phyloP scores from a whole-genome alignment of 2,797 vertebrate genomes.

The Acanthurus tractus region DNA sequence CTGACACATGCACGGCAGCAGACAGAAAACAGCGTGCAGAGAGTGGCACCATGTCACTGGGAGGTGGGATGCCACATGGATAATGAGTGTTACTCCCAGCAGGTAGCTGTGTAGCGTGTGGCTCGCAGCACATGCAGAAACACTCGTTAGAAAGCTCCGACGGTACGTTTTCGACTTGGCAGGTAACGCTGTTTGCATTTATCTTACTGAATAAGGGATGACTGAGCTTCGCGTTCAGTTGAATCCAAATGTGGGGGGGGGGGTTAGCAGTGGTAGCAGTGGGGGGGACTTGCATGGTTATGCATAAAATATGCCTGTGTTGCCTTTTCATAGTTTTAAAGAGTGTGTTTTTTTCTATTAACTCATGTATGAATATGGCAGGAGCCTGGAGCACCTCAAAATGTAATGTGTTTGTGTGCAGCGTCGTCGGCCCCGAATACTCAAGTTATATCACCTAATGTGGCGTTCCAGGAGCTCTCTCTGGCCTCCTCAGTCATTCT shows the following conservation, averaged over 20 bases:
- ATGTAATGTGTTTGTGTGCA: slow-evolving; percentile 20
- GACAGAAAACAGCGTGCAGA: slow-evolving; percentile 51
- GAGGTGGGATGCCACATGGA: slow-evolving; percentile 70
- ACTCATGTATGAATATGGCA: slow-evolving; percentile 38
- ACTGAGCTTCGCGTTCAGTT: slow-evolving; percentile 53
- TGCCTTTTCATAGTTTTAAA: slow-evolving; percentile 28
- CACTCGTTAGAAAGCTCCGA: slow-evolving; percentile 69
- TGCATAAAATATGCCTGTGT: slow-evolving; percentile 60
- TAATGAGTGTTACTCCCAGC: slow-evolving; percentile 79
- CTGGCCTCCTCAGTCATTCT: slow-evolving; percentile 8
- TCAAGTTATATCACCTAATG: slow-evolving; percentile 32
- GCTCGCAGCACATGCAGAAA: slow-evolving; percentile 53
- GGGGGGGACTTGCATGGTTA: slow-evolving; percentile 15
- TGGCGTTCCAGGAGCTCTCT: background rate
- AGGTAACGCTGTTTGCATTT: slow-evolving; percentile 73
- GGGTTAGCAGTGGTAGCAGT: no score
- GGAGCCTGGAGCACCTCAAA: slow-evolving; percentile 16
- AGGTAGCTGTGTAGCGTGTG: slow-evolving; percentile 71
- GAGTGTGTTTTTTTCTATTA: slow-evolving; percentile 43
- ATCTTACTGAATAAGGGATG: slow-evolving; percentile 67
- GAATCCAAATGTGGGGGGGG: slow-evolving; percentile 15
- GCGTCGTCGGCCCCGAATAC: slow-evolving; percentile 28
- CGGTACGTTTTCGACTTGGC: slow-evolving; percentile 52
- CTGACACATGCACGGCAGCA: slow-evolving; percentile 63
- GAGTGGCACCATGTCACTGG: slow-evolving; percentile 64